phyloP scores from a whole-genome alignment of 2,797 vertebrate genomes.

The Dryobates pubescens region DNA sequence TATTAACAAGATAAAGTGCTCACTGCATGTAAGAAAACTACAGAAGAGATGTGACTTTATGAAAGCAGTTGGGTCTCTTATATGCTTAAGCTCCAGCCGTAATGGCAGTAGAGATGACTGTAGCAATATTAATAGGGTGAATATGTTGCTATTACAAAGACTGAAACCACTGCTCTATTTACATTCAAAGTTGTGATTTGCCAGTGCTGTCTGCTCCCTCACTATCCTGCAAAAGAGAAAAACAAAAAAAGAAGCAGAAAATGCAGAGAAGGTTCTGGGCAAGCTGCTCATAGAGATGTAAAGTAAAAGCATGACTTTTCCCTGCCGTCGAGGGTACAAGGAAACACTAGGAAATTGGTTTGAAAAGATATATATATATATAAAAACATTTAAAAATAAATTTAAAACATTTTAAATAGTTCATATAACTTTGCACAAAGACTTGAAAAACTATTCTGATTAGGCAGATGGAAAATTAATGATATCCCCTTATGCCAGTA shows the following conservation, averaged over 20 bases:
- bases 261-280: neutral
- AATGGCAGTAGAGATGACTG: constrained; percentile 11
- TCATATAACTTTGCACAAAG: neutral
- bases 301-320: neutral
- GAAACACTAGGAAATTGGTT: neutral
- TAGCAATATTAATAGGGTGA: neutral
- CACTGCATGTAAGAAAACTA: neutral
- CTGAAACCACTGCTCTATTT: neutral
- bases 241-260: neutral
- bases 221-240: neutral
- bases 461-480: constrained; percentile 2
- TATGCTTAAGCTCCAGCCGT: neutral
- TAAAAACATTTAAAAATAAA: neutral
- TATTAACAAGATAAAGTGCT: constrained; percentile 26
- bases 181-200: neutral
- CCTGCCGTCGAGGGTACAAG: neutral
- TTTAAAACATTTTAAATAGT: neutral
- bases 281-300: neutral
- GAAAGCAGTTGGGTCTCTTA: constrained; percentile 1
- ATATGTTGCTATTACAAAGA: neutral
- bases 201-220: neutral
- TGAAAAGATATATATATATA: neutral
- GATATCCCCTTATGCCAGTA: neutral
- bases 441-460: neutral
- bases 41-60: neutral